Base-by-base conservation (phyloP, 2,888 invertebrate species). In the Drosophila basisetae region DNA sequence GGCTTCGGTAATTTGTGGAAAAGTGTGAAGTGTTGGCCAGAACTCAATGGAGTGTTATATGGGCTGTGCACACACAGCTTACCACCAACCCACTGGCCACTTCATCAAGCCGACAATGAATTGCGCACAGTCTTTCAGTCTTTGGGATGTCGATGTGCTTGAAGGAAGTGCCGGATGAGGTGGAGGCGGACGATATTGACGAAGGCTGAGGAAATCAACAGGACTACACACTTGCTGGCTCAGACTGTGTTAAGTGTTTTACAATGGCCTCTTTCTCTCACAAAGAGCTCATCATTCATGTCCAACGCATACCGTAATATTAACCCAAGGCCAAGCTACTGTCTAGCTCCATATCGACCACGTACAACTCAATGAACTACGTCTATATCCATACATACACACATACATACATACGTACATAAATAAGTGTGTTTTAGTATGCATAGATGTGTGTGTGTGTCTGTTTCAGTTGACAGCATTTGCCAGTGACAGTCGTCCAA, bases 251-350 rank as follows among this genome's bases (percentile, higher is more conserved):
- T 85, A 85, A 85, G 89, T 85, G 85, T 89, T 85, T 87, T 84
- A 85, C 89, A 85, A 83, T 83, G 86, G 82, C 72, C 69, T 41
- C 55, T 28, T 37, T 55, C 69, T 41, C 78, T 22, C 83, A 82
- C 84, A 87, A 84, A 82, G 76, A 77, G 73, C 84, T 76, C 85
- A 89, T 86, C 85, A 85, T 89, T 89, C 87, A 89, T 85, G 85
- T 85, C 85, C 82, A 58, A 72, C 74, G 68, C 85, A 86, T 89
- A 76, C 84, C 75, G 80, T 76, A 73, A 89, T 84, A 87, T 89
- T 89, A 80, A 73, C 77, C 73, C 78, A 86, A 87, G 87, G 84
- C 76, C 81, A 56, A 68, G 73, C 63, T n/a, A 39, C 56, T 56
- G 28, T 28, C 73, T 67, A 68, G 73, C 66, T 72, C 53, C 56